Evolutionary conservation across 2,888 invertebrate genomes (phyloP).

Genomic region (Tethea ocularis): DNA sequence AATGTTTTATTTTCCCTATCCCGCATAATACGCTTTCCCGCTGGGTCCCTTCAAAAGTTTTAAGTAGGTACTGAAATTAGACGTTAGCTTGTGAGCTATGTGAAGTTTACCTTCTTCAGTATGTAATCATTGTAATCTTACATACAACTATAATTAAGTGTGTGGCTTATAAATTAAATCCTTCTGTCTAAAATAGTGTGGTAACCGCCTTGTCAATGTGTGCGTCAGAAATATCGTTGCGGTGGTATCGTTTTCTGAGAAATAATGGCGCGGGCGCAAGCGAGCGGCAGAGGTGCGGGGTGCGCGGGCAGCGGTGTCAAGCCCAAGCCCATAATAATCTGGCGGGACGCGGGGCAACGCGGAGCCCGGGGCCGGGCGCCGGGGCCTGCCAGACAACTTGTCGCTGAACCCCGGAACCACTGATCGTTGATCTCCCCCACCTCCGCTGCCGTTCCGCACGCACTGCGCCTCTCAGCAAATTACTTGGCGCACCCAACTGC

Average conservation of each 20-base stretch:
- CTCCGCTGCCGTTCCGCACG: slow-evolving; percentile 24
- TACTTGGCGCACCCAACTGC: slow-evolving; percentile 61
- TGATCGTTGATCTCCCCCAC: slow-evolving; percentile 32
- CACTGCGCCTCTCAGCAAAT: slow-evolving; percentile 46
- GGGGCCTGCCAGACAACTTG: slow-evolving; percentile 79
- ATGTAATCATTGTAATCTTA: no score
- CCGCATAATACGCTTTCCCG: no score
- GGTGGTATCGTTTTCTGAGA: slow-evolving; percentile 74
- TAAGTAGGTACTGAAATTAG: no score
- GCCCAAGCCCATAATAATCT: slow-evolving; percentile 63
- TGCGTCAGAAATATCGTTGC: slow-evolving; percentile 46
- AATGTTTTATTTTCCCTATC: no score
- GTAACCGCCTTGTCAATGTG: slow-evolving; percentile 45
- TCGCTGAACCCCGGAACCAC: slow-evolving; percentile 66
- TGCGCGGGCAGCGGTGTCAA: slow-evolving; percentile 49
- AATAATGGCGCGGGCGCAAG: slow-evolving; percentile 62
- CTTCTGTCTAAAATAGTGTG: slow-evolving; percentile 34
- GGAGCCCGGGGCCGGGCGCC: slow-evolving; percentile 36
- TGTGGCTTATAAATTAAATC: slow-evolving; percentile 25
- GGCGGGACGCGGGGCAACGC: slow-evolving; percentile 31
- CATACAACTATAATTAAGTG: slow-evolving; percentile 11
- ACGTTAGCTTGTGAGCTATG: no score
- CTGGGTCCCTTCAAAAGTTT: no score
- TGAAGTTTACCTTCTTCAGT: neutral
- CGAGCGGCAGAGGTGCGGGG: slow-evolving; percentile 34